phyloP scores from a whole-genome alignment of 2,888 invertebrate species.

The Drosophila nr. perissopoda region DNA sequence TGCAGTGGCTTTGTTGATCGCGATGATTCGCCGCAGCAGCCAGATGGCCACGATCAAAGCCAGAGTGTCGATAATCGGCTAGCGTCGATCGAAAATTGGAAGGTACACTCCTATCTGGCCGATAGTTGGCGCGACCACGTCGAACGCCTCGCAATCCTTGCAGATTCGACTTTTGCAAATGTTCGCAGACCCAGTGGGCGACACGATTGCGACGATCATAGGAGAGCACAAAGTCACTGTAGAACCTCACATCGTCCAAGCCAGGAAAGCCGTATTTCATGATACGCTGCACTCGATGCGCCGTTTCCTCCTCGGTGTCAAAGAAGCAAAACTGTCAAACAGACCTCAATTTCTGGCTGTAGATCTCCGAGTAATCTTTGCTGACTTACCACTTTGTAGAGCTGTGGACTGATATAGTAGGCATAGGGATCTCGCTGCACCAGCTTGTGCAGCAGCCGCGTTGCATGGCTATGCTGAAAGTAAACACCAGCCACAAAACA shows the following conservation, averaged over 20 bases:
- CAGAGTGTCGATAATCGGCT: conserved; percentile 93
- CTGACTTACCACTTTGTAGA: conserved; percentile 60
- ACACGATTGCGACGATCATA: conserved; percentile 95
- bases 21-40: conserved; percentile 98
- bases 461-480: conserved; percentile 68
- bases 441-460: conserved; percentile 49
- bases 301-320: not conserved
- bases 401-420: conserved; percentile 67
- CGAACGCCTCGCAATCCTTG: conserved; percentile 88
- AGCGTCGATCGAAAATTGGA: conserved; percentile 92
- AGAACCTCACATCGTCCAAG: conserved; percentile 92
- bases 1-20: conserved; percentile 89
- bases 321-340: conserved; percentile 61
- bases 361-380: not conserved
- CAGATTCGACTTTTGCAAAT: conserved; percentile 91
- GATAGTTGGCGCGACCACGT: conserved; percentile 92
- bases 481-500: conserved; percentile 70
- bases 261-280: conserved; percentile 97
- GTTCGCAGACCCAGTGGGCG: conserved; percentile 98
- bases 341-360: not conserved
- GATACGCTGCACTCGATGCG: conserved; percentile 88
- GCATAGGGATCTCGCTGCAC: conserved; percentile 73
- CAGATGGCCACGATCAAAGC: conserved; percentile 97
- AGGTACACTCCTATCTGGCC: conserved; percentile 92
- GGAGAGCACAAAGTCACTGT: conserved; percentile 95